phyloP scores from a whole-genome alignment of 2,888 invertebrate species.

The Eurytoma adleriae region DNA sequence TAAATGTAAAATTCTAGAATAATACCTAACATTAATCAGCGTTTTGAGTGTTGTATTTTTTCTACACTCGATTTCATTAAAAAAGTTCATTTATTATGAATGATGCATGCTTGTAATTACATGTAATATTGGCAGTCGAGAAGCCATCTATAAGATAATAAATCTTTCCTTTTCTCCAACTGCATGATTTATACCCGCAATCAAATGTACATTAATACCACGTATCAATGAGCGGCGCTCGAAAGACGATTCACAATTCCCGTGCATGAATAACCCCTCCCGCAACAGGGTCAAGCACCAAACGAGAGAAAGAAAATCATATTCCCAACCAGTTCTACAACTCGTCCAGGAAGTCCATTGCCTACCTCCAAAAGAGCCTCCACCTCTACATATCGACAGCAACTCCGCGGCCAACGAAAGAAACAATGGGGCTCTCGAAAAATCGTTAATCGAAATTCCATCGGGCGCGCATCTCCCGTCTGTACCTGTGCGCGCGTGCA shows the following conservation, averaged over 20 bases:
- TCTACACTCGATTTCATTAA: too few species aligned
- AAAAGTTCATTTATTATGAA: too few species aligned
- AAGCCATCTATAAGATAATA: neutral
- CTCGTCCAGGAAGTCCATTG: too few species aligned
- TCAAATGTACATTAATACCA: neutral
- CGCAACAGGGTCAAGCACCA: neutral
- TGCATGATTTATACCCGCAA: neutral
- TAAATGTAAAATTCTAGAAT: too few species aligned
- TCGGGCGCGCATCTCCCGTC: neutral
- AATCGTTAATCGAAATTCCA: conserved; percentile 63
- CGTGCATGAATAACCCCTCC: neutral
- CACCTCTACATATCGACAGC: too few species aligned
- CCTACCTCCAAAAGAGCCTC: too few species aligned
- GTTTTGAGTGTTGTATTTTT: too few species aligned
- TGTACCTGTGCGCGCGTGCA: neutral
- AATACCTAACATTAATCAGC: too few species aligned
- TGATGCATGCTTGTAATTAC: neutral
- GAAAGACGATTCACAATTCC: neutral
- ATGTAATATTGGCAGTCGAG: neutral
- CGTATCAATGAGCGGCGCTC: neutral
- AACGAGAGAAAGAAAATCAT: neutral
- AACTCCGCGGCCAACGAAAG: conserved; percentile 32
- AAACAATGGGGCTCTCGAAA: conserved; percentile 52
- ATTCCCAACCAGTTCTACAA: too few species aligned
- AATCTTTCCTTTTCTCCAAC: neutral